A percentile compares a stretch with the other conserved stretches of the same genome.
phyloP scores from a whole-genome alignment of 2,797 vertebrate genomes.

The Sebastes diaconus region DNA sequence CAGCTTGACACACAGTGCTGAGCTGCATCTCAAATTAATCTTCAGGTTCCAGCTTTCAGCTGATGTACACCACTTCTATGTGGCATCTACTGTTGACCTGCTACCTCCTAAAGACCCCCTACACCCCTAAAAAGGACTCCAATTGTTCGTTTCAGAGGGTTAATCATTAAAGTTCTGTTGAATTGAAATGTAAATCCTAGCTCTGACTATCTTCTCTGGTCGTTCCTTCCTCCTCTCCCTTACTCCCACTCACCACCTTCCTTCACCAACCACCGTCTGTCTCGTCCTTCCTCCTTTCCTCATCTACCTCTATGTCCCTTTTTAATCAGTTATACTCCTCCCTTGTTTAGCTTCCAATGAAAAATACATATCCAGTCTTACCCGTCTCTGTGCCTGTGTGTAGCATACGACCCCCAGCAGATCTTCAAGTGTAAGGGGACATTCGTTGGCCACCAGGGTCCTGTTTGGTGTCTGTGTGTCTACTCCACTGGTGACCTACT shows the following conservation, averaged over 20 bases:
- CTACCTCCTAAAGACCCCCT: too few species aligned
- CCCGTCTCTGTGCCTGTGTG: slow-evolving; percentile 26
- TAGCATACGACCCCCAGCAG: slow-evolving; percentile 98
- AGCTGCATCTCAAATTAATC: too few species aligned
- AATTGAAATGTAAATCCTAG: not conserved
- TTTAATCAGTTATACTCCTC: not conserved
- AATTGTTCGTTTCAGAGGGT: too few species aligned
- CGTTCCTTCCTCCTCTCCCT: not conserved
- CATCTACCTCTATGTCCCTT: not conserved
- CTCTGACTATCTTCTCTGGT: not conserved
- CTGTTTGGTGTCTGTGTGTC: slow-evolving; percentile 98
- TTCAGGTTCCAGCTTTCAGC: too few species aligned
- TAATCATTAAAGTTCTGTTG: not conserved
- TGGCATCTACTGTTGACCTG: too few species aligned
- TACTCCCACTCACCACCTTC: not conserved
- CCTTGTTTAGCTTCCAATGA: not conserved
- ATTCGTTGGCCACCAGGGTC: slow-evolving; percentile 98
- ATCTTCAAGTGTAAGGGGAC: slow-evolving; percentile 99
- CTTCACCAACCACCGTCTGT: not conserved
- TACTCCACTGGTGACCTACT: slow-evolving; percentile 98
- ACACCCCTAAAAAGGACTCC: too few species aligned
- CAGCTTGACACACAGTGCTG: too few species aligned
- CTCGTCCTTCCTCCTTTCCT: not conserved
- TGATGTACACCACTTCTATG: too few species aligned
- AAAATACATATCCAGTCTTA: not conserved